These are phyloP conservation scores for Nasonia giraulti DNA, from an alignment of 1,140 invertebrate genomes.

Conservation along the genomic window DNA sequence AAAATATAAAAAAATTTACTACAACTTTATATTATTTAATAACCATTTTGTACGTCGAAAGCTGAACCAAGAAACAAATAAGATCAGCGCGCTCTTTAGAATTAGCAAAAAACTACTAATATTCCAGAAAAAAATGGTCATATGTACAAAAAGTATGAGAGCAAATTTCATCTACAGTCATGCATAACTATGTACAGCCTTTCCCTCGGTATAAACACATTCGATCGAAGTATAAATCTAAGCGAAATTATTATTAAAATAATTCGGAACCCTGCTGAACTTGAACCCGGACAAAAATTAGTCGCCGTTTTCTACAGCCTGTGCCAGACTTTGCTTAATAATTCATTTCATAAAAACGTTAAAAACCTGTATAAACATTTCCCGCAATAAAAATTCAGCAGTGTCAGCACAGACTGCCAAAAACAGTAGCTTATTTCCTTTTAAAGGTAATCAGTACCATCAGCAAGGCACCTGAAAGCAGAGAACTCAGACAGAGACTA, in stretches of 20 bases:
- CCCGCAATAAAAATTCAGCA: neutral
- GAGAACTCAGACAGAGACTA: too few relatives aligned
- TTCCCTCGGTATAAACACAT: neutral
- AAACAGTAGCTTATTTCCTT: neutral
- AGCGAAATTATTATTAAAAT: neutral
- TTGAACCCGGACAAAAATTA: neutral
- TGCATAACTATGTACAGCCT: constrained; percentile 25
- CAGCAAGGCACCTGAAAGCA: neutral
- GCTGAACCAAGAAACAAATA: neutral
- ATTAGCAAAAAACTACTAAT: neutral
- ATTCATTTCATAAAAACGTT: neutral
- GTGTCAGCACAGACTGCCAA: neutral
- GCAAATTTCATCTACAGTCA: constrained; percentile 7
- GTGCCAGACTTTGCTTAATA: neutral
- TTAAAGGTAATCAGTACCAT: neutral
- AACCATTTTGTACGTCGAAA: neutral
- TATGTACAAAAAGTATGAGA: neutral
- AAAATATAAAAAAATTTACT: too few relatives aligned
- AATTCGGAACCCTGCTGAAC: neutral
- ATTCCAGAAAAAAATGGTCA: neutral
- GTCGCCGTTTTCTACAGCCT: neutral
- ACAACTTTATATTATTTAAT: too few relatives aligned
- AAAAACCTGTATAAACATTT: neutral
- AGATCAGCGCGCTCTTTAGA: neutral
- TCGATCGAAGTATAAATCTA: neutral